Evolutionary conservation across 2,113 vertebrate genomes (phyloP).

Genomic region (Pterocles gutturalis): DNA sequence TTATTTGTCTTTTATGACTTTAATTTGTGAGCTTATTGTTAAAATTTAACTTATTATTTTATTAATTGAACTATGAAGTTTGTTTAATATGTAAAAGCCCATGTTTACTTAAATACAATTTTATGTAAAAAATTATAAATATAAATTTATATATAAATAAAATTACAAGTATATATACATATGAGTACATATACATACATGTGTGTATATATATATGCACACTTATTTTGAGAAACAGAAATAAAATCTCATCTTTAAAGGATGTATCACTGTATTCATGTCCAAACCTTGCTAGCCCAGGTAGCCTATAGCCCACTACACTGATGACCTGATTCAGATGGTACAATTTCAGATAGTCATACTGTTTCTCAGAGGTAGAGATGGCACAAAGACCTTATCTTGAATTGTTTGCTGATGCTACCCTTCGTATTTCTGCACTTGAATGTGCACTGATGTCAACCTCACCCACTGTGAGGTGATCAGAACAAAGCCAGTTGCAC

Average conservation of each 20-base stretch:
- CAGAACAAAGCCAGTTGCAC: not conserved
- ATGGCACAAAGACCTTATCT: not conserved
- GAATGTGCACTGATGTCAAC: not conserved
- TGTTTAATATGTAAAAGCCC: not conserved
- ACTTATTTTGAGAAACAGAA: not conserved
- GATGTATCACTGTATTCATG: not conserved
- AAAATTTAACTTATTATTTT: not conserved
- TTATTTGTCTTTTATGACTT: not conserved
- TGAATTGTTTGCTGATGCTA: not conserved
- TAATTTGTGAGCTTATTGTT: not conserved
- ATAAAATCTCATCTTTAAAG: not conserved
- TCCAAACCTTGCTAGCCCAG: not conserved
- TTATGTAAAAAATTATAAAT: not conserved
- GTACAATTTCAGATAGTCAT: not conserved
- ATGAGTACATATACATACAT: not conserved
- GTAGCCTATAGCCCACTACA: not conserved
- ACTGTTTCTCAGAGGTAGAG: not conserved
- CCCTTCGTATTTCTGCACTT: not conserved
- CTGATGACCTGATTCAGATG: not conserved
- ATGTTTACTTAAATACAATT: not conserved
- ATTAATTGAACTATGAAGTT: not conserved
- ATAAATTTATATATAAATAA: not conserved
- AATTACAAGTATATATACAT: not conserved
- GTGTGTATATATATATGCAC: rapidly evolving
- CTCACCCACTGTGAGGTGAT: not conserved